Conservation (phyloP, 2,113 vertebrate genomes). For the Labeo rohita region DNA sequence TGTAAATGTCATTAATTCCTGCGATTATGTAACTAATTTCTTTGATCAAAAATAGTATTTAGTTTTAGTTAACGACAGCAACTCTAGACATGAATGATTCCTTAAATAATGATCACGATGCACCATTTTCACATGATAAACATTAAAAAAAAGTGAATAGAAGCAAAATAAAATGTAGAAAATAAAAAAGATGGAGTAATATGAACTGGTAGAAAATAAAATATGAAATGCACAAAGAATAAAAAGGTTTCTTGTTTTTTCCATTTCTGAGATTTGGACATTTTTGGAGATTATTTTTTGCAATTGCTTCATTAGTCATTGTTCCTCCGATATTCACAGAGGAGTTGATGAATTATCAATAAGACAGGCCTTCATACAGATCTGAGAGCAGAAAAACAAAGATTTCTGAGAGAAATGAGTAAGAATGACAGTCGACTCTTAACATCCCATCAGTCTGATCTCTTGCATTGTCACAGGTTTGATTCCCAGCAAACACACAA, state of each 20-base stretch:
- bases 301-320: neutral
- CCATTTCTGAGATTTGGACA: neutral
- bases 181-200: too few relatives aligned
- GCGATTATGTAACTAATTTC: too few relatives aligned
- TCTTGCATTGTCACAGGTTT: neutral
- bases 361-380: conserved; percentile 60
- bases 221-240: neutral
- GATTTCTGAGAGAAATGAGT: neutral
- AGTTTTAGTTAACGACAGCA: too few relatives aligned
- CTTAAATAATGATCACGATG: neutral
- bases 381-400: neutral
- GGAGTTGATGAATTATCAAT: conserved; percentile 76
- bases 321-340: conserved; percentile 75
- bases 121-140: neutral
- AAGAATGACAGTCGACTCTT: neutral
- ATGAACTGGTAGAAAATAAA: neutral
- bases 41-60: too few relatives aligned
- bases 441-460: neutral
- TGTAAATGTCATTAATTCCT: too few relatives aligned
- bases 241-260: neutral
- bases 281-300: neutral
- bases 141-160: neutral
- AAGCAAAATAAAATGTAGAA: too few relatives aligned
- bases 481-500: neutral
- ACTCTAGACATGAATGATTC: neutral